Evolutionary conservation across 1,140 invertebrate genomes (phyloP).

Genomic region (Palaemon carinicauda): DNA sequence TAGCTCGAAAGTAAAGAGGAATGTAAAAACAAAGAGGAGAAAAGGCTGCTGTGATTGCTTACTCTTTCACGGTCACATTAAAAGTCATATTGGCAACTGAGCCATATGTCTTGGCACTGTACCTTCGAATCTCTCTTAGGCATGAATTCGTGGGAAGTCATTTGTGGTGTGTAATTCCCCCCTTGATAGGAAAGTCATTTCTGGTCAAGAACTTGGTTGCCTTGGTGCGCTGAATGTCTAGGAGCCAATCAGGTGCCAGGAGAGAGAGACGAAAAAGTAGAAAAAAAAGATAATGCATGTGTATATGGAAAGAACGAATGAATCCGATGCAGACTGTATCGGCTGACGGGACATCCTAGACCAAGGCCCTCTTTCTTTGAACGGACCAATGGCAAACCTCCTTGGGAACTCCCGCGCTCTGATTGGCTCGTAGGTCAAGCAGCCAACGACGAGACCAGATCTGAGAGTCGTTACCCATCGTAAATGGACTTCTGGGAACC

Average conservation of each 20-base stretch:
- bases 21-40: background rate
- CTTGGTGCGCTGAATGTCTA: too few relatives aligned
- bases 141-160: background rate
- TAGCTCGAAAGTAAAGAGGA: too few relatives aligned
- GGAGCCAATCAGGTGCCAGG: too few relatives aligned
- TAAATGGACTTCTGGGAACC: conserved; percentile 5
- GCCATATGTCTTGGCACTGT: background rate
- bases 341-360: too few relatives aligned
- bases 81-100: background rate
- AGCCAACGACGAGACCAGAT: background rate
- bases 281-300: too few relatives aligned
- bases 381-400: too few relatives aligned
- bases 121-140: background rate
- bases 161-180: background rate
- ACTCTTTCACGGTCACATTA: background rate
- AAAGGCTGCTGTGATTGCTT: background rate
- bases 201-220: too few relatives aligned
- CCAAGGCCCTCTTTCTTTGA: too few relatives aligned
- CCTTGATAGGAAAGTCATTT: background rate
- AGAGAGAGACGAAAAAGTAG: too few relatives aligned
- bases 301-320: too few relatives aligned
- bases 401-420: too few relatives aligned
- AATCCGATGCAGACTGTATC: too few relatives aligned
- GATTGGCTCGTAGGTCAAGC: background rate
- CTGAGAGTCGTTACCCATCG: background rate